Evolutionary conservation across 2,113 vertebrate genomes (phyloP).

Genomic region (Microcebus ravelobensis): DNA sequence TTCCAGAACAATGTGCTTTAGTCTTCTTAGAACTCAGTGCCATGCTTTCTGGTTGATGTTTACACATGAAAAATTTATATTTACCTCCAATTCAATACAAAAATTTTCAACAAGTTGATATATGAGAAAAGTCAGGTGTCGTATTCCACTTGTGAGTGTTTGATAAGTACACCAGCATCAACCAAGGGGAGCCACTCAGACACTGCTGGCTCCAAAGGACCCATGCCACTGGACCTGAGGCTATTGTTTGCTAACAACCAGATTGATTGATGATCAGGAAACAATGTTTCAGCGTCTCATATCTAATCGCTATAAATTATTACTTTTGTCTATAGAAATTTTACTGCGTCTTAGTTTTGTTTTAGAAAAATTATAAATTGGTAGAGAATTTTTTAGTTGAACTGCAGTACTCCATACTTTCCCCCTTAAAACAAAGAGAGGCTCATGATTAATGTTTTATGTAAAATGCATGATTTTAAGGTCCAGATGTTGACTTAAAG

Average conservation of each 20-base stretch:
- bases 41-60: neutral
- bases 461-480: neutral
- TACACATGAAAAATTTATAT: neutral
- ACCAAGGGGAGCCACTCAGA: neutral
- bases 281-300: neutral
- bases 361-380: constrained; percentile 3
- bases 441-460: neutral
- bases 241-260: neutral
- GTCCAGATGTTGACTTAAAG: neutral
- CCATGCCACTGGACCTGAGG: neutral
- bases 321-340: neutral
- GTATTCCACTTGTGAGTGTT: neutral
- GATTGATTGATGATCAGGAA: neutral
- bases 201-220: neutral
- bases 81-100: neutral
- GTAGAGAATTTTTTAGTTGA: neutral
- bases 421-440: neutral
- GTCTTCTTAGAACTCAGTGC: neutral
- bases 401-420: neutral
- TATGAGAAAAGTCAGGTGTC: neutral
- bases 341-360: constrained; percentile 1
- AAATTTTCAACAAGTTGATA: neutral
- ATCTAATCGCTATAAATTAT: neutral
- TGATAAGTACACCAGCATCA: neutral
- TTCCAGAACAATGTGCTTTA: neutral